phyloP scores from a whole-genome alignment of 2,797 vertebrate genomes.

The Distichodus sexfasciatus region DNA sequence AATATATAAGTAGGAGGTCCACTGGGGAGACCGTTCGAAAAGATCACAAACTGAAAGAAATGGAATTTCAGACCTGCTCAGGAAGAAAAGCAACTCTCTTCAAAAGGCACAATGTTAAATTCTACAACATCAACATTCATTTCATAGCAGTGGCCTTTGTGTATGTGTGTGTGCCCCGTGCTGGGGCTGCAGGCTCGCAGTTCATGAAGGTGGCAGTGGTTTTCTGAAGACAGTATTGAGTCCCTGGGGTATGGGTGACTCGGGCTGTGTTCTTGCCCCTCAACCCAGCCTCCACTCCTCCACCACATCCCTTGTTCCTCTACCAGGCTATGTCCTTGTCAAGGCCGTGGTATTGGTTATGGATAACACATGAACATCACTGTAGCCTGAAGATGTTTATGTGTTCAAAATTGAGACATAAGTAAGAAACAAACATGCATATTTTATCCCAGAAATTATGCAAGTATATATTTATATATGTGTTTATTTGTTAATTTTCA shows the following conservation, averaged over 20 bases:
- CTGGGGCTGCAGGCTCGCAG: not conserved
- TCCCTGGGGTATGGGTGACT: conserved; percentile 1
- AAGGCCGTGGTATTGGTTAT: conserved; percentile 6
- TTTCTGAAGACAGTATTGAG: not conserved
- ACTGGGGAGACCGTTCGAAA: not conserved
- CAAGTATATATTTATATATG: not conserved
- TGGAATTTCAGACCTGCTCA: not conserved
- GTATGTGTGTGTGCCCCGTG: not conserved
- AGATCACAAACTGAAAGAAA: not conserved
- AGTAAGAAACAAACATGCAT: conserved; percentile 26
- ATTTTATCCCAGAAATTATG: not conserved
- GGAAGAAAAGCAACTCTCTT: not conserved
- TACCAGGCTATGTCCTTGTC: not conserved
- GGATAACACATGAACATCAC: conserved; percentile 36
- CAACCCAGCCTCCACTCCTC: not conserved
- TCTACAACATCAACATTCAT: not conserved
- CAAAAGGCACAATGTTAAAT: not conserved
- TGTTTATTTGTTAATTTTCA: not conserved
- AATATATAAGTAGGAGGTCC: not conserved
- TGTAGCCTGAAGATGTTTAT: conserved; percentile 18
- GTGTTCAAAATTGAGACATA: not conserved
- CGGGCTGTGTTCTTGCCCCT: not conserved
- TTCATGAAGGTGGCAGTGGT: conserved; percentile 22
- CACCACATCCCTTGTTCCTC: not conserved
- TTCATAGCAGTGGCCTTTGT: conserved; percentile 25